These are phyloP conservation scores for Neomicropteryx cornuta DNA, from an alignment of 1,140 invertebrate species.

Conservation along the genomic window DNA sequence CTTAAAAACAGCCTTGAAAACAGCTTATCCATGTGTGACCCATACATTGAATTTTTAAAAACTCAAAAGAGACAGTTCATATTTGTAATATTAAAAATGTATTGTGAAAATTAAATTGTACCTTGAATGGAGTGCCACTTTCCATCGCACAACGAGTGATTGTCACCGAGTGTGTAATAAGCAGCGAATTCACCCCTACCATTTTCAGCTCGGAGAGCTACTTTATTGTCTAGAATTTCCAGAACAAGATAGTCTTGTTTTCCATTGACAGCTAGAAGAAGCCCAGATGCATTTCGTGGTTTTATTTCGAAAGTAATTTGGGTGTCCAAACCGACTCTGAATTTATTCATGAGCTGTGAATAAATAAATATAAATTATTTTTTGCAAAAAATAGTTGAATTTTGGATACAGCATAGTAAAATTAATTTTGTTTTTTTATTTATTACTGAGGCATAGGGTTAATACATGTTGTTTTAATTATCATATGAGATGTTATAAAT, in stretches of 20 bases:
- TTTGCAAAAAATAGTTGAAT: too few species aligned
- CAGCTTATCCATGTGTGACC: too few species aligned
- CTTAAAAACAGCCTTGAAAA: too few species aligned
- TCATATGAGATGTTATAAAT: too few species aligned
- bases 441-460: too few species aligned
- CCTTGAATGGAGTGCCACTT: slow-evolving; percentile 86
- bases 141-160: slow-evolving; percentile 80
- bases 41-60: too few species aligned
- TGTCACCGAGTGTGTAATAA: slow-evolving; percentile 55
- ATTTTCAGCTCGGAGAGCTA: slow-evolving; percentile 77
- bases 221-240: slow-evolving; percentile 75
- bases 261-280: slow-evolving; percentile 73
- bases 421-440: too few species aligned
- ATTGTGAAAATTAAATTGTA: slow-evolving; percentile 27
- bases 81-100: slow-evolving; percentile 14
- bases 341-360: slow-evolving; percentile 52
- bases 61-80: slow-evolving; percentile 25
- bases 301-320: slow-evolving; percentile 81
- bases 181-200: slow-evolving; percentile 69
- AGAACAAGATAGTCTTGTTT: slow-evolving; percentile 73
- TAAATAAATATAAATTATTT: slow-evolving; percentile 6
- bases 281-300: slow-evolving; percentile 69
- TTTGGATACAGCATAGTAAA: too few species aligned
- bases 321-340: slow-evolving; percentile 65
- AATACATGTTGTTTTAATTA: too few species aligned